Percentiles rank a stretch among this genome's conserved stretches.
Conservation (phyloP, 2,888 invertebrate genomes). For the Hypsopygia costalis region DNA sequence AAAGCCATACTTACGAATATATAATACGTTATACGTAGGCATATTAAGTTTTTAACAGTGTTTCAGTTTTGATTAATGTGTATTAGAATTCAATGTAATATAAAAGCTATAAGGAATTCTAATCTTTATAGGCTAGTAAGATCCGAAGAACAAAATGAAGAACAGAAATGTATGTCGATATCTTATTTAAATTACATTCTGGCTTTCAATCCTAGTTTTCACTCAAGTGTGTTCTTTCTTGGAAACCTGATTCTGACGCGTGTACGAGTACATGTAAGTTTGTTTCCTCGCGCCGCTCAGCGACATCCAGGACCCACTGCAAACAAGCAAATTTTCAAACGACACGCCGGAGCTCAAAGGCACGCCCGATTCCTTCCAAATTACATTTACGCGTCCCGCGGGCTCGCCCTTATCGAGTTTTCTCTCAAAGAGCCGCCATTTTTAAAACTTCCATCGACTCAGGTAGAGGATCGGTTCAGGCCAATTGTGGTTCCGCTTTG, state of each 20-base stretch:
- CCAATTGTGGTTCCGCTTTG: conserved; percentile 78
- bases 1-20: no score
- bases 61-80: no score
- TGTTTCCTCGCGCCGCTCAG: background rate
- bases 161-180: no score
- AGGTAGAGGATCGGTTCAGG: conserved; percentile 53
- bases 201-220: no score
- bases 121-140: no score
- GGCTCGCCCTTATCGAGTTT: conserved; percentile 72
- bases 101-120: no score
- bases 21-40: no score
- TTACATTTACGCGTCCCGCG: conserved; percentile 78
- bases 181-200: no score
- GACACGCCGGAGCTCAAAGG: conserved; percentile 59
- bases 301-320: conserved; percentile 10
- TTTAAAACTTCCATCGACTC: conserved; percentile 72
- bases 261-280: background rate
- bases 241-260: background rate
- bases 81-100: no score
- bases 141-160: no score
- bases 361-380: conserved; percentile 71
- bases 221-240: no score
- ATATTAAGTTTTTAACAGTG: no score
- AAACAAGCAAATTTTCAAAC: conserved; percentile 58
- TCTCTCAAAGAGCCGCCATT: conserved; percentile 75